Evolutionary conservation across 2,888 invertebrate genomes (phyloP).

Genomic region (Athrips mouffetella): DNA sequence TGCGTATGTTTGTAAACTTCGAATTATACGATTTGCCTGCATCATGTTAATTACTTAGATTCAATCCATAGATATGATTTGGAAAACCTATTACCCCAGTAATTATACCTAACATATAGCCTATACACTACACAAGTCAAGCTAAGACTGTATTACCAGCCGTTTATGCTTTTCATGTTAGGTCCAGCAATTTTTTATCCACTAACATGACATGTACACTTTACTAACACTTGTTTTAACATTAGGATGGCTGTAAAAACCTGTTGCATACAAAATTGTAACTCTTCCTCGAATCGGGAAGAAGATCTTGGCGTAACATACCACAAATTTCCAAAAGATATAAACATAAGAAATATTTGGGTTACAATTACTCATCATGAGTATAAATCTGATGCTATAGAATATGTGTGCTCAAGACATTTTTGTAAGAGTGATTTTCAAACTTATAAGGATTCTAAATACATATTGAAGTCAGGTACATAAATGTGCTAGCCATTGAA

Average conservation of each 20-base stretch:
- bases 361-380: constrained; percentile 79
- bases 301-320: constrained; percentile 85
- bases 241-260: constrained; percentile 79
- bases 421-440: constrained; percentile 86
- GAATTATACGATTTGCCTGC: too few species aligned
- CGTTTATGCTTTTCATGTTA: too few species aligned
- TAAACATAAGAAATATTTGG: constrained; percentile 80
- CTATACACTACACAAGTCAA: too few species aligned
- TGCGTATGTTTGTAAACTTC: too few species aligned
- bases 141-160: too few species aligned
- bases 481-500: constrained; percentile 29
- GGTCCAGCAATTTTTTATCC: background rate
- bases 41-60: too few species aligned
- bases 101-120: too few species aligned
- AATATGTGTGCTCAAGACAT: constrained; percentile 85
- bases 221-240: constrained; percentile 28
- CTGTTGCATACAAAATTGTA: constrained; percentile 81
- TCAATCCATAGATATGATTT: too few species aligned
- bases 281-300: constrained; percentile 78
- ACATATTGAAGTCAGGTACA: constrained; percentile 80
- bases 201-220: background rate
- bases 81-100: too few species aligned
- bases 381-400: background rate
- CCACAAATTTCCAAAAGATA: constrained; percentile 85
- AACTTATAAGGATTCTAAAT: constrained; percentile 83